These are phyloP conservation scores for Catharus minimus DNA, from an alignment of 2,113 vertebrate species.

Conservation along the genomic window DNA sequence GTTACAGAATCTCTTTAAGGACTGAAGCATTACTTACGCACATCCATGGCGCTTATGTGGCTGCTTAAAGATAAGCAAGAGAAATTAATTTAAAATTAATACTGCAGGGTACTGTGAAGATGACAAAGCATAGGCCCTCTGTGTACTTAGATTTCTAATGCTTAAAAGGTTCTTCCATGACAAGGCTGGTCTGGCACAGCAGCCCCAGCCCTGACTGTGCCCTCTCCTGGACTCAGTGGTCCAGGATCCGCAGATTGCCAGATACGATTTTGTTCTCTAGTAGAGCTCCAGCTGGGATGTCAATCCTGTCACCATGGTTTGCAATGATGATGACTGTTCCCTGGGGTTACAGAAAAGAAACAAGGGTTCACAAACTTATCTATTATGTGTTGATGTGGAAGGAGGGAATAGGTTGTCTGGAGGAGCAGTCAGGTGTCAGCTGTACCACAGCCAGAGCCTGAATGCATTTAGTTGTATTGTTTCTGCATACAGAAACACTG, in stretches of 20 bases:
- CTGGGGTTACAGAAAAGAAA: constrained; percentile 63
- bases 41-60: constrained; percentile 55
- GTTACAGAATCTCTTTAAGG: constrained; percentile 66
- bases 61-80: constrained; percentile 71
- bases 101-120: constrained; percentile 69
- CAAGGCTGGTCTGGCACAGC: constrained; percentile 12
- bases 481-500: background rate
- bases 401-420: fast-evolving
- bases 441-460: background rate
- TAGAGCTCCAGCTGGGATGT: constrained; percentile 94
- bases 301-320: constrained; percentile 96
- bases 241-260: constrained; percentile 96
- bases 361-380: background rate
- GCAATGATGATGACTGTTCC: constrained; percentile 99
- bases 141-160: constrained; percentile 63
- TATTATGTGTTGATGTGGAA: fast-evolving
- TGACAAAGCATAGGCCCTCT: constrained; percentile 65
- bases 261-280: constrained; percentile 99
- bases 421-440: background rate
- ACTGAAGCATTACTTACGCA: constrained; percentile 64
- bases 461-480: background rate
- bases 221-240: constrained; percentile 81
- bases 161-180: constrained; percentile 46
- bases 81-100: constrained; percentile 75
- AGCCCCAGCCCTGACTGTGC: background rate